Evolutionary conservation across 2,888 invertebrate genomes (phyloP).

Genomic region (Calameuta idolon): DNA sequence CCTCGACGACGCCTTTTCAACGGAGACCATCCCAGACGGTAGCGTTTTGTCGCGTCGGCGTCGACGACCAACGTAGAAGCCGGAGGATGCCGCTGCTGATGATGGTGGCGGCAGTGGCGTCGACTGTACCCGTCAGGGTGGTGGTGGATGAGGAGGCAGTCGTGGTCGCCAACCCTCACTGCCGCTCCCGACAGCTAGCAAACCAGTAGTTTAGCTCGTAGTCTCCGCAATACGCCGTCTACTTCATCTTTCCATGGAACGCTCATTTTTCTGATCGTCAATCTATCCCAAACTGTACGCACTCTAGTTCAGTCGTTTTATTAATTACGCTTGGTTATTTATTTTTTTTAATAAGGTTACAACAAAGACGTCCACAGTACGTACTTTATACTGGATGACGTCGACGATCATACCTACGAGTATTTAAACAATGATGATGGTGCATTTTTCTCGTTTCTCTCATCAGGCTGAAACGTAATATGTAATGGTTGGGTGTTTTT

Average conservation of each 20-base stretch:
- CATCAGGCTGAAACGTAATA: not conserved
- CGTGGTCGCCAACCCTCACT: conserved; percentile 34
- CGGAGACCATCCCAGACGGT: not conserved
- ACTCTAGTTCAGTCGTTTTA: not conserved
- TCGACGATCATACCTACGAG: not conserved
- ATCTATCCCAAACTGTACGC: not conserved
- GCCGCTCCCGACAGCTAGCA: conserved; percentile 39
- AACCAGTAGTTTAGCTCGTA: conserved; percentile 57
- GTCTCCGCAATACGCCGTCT: conserved; percentile 46
- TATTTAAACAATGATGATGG: not conserved
- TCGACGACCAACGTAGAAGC: conserved; percentile 18
- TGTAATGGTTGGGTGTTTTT: not conserved
- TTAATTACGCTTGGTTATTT: not conserved
- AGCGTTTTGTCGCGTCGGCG: conserved; percentile 17
- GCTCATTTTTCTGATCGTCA: conserved; percentile 4
- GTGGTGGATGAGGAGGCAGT: conserved; percentile 31
- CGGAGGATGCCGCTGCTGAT: not conserved
- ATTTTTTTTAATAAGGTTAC: not conserved
- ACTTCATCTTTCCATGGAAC: conserved; percentile 17
- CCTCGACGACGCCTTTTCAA: not conserved
- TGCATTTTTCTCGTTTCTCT: not conserved
- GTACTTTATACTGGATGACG: not conserved
- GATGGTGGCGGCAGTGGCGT: conserved; percentile 19
- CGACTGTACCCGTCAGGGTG: conserved; percentile 26
- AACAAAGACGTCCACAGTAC: not conserved